These are phyloP conservation scores for Dendronephthya gigantea DNA, from an alignment of 64 coral and sea anemone genomes.

Conservation along the genomic window DNA sequence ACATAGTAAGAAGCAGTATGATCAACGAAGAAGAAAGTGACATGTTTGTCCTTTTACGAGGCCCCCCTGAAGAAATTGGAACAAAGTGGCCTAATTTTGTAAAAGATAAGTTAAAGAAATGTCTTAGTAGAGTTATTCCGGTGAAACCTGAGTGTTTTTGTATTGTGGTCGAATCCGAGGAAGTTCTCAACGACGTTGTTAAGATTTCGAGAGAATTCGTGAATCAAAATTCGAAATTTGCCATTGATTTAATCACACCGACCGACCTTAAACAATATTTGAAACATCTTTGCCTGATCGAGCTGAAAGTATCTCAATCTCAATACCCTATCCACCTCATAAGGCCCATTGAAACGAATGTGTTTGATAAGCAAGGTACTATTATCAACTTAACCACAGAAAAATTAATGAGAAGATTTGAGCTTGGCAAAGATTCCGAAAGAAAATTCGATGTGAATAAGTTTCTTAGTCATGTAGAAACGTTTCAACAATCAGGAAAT, in stretches of 20 bases:
- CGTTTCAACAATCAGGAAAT: slow-evolving; percentile 34
- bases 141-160: not conserved
- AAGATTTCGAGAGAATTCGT: slow-evolving; percentile 18
- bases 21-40: slow-evolving; percentile 10
- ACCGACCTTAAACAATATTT: slow-evolving; percentile 2
- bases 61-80: not conserved
- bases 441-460: slow-evolving; percentile 33
- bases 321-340: slow-evolving; percentile 64
- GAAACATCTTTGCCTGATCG: slow-evolving; percentile 33
- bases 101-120: not conserved
- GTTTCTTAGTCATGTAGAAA: slow-evolving; percentile 29
- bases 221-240: slow-evolving; percentile 17
- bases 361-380: not conserved
- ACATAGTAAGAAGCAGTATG: not conserved
- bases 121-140: not conserved
- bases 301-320: slow-evolving; percentile 38
- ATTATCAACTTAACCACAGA: slow-evolving; percentile 24
- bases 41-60: not conserved
- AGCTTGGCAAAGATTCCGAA: not conserved
- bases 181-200: slow-evolving; percentile 9
- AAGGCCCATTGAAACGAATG: slow-evolving; percentile 25
- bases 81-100: not conserved
- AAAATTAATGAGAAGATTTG: slow-evolving; percentile 37
- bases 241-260: not conserved
- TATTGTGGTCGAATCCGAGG: not conserved